Evolutionary conservation across 2,797 vertebrate species (phyloP).

Genomic region (Neopelma chrysocephalum): DNA sequence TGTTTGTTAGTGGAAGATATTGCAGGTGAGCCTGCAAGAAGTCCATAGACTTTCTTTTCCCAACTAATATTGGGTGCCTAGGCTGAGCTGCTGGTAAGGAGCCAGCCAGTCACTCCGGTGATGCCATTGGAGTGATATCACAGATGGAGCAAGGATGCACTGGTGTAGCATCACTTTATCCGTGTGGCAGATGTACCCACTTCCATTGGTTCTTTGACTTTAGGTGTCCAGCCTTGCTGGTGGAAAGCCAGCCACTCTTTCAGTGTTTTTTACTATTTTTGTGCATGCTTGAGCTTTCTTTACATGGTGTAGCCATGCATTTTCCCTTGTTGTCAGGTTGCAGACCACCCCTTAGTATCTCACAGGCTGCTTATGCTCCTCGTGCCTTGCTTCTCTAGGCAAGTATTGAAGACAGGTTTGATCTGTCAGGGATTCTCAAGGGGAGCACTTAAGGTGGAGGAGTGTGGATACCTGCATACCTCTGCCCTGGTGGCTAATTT

Average conservation of each 20-base stretch:
- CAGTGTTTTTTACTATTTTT: neutral
- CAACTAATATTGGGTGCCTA: neutral
- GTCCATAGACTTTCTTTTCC: neutral
- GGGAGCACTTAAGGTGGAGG: neutral
- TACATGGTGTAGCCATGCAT: neutral
- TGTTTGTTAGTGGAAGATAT: neutral
- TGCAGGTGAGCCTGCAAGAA: neutral
- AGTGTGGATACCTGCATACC: rapidly evolving
- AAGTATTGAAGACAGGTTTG: neutral
- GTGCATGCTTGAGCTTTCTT: neutral
- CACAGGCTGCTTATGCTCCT: neutral
- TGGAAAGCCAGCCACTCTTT: neutral
- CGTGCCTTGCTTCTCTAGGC: neutral
- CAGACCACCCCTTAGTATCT: neutral
- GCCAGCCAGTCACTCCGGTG: rapidly evolving
- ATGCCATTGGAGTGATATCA: rapidly evolving
- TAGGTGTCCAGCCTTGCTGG: neutral
- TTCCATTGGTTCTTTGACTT: neutral
- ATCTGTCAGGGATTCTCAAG: neutral
- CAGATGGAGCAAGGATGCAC: rapidly evolving
- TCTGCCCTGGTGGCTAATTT: neutral
- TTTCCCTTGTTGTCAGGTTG: neutral
- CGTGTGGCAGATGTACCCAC: no score
- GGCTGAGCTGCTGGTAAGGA: neutral
- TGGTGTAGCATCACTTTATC: neutral